Evolutionary conservation across 2,113 vertebrate genomes (phyloP).

Genomic region (Pluvialis apricaria): DNA sequence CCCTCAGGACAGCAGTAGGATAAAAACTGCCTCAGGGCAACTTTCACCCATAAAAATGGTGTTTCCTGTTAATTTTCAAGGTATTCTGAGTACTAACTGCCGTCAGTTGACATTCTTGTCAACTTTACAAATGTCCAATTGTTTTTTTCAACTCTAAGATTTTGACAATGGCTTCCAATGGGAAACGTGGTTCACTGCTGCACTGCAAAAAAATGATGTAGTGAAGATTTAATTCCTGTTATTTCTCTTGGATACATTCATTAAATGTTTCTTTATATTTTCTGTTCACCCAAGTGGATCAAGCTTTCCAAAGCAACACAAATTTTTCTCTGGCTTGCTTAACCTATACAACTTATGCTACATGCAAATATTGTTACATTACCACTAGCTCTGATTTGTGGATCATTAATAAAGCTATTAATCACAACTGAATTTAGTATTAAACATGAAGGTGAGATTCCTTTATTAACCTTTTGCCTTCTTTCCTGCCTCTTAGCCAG

Average conservation of each 20-base stretch:
- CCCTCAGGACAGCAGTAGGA: neutral
- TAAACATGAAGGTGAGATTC: slow-evolving; percentile 39
- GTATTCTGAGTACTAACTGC: neutral
- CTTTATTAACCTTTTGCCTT: slow-evolving; percentile 60
- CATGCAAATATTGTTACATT: neutral
- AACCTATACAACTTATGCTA: neutral
- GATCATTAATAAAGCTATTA: slow-evolving; percentile 47
- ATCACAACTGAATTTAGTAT: slow-evolving; percentile 40
- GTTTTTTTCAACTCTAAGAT: neutral
- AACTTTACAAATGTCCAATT: neutral
- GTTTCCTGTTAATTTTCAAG: neutral
- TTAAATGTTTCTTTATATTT: neutral
- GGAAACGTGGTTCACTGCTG: neutral
- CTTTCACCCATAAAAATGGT: neutral
- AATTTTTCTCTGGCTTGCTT: neutral
- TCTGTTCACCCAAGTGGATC: neutral
- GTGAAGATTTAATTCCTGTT: neutral
- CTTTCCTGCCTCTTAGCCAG: neutral
- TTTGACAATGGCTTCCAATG: neutral
- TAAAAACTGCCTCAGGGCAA: neutral
- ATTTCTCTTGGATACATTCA: neutral
- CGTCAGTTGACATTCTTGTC: neutral
- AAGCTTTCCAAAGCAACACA: neutral
- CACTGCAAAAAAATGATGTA: neutral
- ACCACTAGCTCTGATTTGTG: neutral